A percentile compares a stretch with the other conserved stretches of the same genome.
Conservation (phyloP, 1,140 invertebrate genomes). For the Ditylenchus dipsaci region DNA sequence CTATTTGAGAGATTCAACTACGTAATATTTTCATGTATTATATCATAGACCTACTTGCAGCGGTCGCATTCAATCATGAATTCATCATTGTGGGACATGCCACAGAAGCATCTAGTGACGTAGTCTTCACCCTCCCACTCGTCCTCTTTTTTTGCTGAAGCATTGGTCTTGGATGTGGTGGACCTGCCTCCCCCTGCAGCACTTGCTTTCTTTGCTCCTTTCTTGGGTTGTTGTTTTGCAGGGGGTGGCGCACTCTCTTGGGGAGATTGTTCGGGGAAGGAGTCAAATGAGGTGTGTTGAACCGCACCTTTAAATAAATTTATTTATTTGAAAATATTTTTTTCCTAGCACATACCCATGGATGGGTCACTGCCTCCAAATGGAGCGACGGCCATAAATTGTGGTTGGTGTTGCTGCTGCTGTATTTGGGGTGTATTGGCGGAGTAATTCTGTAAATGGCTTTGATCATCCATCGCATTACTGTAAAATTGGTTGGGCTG, state of each 20-base stretch:
- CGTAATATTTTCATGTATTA: too few species aligned
- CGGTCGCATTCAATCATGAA: slow-evolving; percentile 43
- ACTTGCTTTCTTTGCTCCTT: neutral
- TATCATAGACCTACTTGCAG: slow-evolving; percentile 29
- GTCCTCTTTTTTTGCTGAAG: neutral
- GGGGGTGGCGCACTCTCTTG: neutral
- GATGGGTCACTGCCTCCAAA: too few species aligned
- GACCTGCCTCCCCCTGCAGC: neutral
- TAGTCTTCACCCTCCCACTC: slow-evolving; percentile 29
- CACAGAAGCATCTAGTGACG: slow-evolving; percentile 28
- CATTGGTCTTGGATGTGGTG: neutral
- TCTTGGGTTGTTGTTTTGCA: slow-evolving; percentile 1
- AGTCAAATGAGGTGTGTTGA: neutral
- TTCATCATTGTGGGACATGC: slow-evolving; percentile 28
- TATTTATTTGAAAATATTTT: too few species aligned
- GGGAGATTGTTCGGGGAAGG: neutral
- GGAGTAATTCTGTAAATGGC: too few species aligned
- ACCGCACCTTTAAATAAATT: too few species aligned
- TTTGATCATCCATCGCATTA: too few species aligned
- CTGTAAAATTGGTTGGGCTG: too few species aligned
- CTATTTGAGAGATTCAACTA: too few species aligned
- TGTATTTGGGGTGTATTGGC: neutral
- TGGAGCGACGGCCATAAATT: neutral
- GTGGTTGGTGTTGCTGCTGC: neutral
- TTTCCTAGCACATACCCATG: too few species aligned